Conservation (phyloP, 2,113 vertebrate species). For the Azemiops feae region DNA sequence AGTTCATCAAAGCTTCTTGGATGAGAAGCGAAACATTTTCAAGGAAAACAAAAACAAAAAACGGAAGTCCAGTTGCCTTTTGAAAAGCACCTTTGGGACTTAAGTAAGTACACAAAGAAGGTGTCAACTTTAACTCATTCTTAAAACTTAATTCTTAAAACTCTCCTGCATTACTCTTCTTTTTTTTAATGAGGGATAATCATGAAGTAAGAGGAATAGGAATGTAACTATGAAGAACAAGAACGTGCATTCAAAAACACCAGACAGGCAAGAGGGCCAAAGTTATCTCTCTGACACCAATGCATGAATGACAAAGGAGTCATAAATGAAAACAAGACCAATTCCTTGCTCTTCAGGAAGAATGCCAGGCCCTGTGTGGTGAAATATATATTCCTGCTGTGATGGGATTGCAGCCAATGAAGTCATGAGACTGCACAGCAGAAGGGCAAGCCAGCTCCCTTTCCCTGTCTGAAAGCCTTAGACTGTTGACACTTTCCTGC, state of each 20-base stretch:
- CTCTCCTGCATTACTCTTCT: background rate
- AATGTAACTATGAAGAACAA: background rate
- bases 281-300: too few species aligned
- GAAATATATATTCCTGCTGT: background rate
- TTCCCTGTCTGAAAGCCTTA: background rate
- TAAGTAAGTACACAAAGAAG: background rate
- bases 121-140: background rate
- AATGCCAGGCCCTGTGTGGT: background rate
- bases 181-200: background rate
- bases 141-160: background rate
- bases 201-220: background rate
- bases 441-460: constrained; percentile 12
- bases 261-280: background rate
- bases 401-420: background rate
- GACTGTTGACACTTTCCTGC: constrained; percentile 34
- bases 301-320: background rate
- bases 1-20: too few species aligned
- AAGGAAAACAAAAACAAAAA: too few species aligned
- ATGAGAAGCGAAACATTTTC: too few species aligned
- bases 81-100: background rate
- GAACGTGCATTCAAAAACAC: background rate
- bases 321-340: background rate
- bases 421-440: background rate
- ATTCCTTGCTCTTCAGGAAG: background rate
- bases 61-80: too few species aligned